These are phyloP conservation scores for Cryptocheilus praepositus DNA, from an alignment of 2,888 invertebrate species.

Conservation along the genomic window DNA sequence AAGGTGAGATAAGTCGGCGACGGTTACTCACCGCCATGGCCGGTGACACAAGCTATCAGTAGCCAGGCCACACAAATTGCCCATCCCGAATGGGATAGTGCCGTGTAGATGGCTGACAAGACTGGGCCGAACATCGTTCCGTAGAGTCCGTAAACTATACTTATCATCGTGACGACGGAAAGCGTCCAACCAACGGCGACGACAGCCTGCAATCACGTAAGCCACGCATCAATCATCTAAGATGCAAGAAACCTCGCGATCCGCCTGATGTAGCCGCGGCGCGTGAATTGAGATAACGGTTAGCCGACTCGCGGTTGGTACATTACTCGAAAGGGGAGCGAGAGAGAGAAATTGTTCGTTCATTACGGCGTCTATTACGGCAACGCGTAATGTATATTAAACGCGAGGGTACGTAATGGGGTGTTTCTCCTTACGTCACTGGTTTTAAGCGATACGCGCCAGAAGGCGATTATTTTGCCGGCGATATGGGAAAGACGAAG, in stretches of 20 bases:
- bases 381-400: not conserved
- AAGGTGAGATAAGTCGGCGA: no score
- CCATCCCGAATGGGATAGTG: slow-evolving; percentile 75
- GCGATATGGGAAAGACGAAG: no score
- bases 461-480: no score
- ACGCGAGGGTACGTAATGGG: not conserved
- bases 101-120: slow-evolving; percentile 69
- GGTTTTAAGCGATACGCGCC: not conserved
- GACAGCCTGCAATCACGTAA: slow-evolving; percentile 47
- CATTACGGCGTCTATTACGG: slow-evolving; percentile 1
- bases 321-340: no score
- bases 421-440: slow-evolving; percentile 1
- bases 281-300: not conserved
- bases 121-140: slow-evolving; percentile 61
- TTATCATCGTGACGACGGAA: slow-evolving; percentile 59
- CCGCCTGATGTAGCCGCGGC: not conserved
- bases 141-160: slow-evolving; percentile 70
- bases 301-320: not conserved
- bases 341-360: no score
- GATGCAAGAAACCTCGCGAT: no score
- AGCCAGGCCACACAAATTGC: slow-evolving; percentile 74
- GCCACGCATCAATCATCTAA: slow-evolving; percentile 8
- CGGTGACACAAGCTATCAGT: slow-evolving; percentile 73
- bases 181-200: slow-evolving; percentile 62
- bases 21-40: slow-evolving; percentile 71